Conservation (phyloP, 2,113 vertebrate species). For the Rhagologus leucostigma region DNA sequence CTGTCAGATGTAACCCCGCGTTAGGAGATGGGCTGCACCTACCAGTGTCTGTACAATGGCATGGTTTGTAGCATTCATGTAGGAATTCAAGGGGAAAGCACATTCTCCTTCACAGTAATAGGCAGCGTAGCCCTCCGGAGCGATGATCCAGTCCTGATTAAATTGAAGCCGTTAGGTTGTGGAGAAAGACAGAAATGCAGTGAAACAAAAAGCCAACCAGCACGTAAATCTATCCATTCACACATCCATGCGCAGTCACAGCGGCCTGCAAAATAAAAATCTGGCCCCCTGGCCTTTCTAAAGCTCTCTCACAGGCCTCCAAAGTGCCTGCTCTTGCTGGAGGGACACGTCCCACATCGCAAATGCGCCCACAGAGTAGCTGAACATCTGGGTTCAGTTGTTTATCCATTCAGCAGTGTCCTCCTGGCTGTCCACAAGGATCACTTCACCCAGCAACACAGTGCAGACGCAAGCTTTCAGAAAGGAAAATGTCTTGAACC, state of each 20-base stretch:
- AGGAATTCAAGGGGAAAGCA: constrained; percentile 94
- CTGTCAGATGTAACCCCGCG: not conserved
- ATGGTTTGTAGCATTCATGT: constrained; percentile 98
- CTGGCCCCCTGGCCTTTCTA: not conserved
- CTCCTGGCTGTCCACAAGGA: not conserved
- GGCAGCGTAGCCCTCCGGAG: constrained; percentile 92
- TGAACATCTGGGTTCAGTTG: not conserved
- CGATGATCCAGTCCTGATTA: constrained; percentile 94
- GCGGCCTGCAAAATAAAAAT: not conserved
- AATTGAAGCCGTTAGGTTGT: not conserved
- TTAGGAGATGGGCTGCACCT: constrained; percentile 45
- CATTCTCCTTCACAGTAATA: constrained; percentile 98
- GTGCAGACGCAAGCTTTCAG: not conserved
- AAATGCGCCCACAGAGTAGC: not conserved
- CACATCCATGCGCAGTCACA: not conserved
- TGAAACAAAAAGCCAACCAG: not conserved
- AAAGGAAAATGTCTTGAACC: not conserved
- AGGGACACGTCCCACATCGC: not conserved
- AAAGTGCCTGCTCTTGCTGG: not conserved
- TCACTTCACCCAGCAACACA: not conserved
- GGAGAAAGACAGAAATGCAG: not conserved
- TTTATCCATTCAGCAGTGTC: not conserved
- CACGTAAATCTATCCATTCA: not conserved
- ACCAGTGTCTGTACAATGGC: constrained; percentile 98
- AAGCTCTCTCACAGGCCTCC: not conserved